phyloP scores from a whole-genome alignment of 2,113 vertebrate genomes.

The Isurus oxyrinchus region DNA sequence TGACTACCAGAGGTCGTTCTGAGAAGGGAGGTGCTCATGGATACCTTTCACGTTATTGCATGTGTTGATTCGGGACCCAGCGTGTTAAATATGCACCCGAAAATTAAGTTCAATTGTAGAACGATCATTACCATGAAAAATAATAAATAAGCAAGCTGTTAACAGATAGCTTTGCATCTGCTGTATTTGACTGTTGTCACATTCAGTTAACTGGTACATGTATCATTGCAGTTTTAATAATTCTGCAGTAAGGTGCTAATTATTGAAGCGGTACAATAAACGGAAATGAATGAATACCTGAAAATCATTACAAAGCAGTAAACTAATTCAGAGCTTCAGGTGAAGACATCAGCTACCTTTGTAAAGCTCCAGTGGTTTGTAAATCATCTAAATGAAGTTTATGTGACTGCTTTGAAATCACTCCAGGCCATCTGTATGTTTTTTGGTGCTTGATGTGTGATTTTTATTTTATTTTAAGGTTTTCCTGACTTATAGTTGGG shows the following conservation, averaged over 20 bases:
- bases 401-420: background rate
- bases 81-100: background rate
- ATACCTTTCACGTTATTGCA: background rate
- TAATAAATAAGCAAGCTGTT: background rate
- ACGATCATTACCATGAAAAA: background rate
- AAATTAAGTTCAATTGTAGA: background rate
- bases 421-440: background rate
- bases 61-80: background rate
- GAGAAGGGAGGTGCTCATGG: background rate
- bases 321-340: background rate
- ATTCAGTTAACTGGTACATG: background rate
- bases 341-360: background rate
- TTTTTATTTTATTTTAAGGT: background rate
- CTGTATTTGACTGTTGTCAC: background rate
- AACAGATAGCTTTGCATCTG: background rate
- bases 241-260: constrained; percentile 9
- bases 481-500: background rate
- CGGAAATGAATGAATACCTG: background rate
- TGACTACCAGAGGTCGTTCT: background rate
- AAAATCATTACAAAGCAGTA: background rate
- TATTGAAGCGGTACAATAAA: background rate
- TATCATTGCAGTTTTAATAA: background rate
- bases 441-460: too few relatives aligned
- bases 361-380: background rate
- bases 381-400: background rate